Conservation (phyloP, 2,113 vertebrate species). For the Eulemur macaco region DNA sequence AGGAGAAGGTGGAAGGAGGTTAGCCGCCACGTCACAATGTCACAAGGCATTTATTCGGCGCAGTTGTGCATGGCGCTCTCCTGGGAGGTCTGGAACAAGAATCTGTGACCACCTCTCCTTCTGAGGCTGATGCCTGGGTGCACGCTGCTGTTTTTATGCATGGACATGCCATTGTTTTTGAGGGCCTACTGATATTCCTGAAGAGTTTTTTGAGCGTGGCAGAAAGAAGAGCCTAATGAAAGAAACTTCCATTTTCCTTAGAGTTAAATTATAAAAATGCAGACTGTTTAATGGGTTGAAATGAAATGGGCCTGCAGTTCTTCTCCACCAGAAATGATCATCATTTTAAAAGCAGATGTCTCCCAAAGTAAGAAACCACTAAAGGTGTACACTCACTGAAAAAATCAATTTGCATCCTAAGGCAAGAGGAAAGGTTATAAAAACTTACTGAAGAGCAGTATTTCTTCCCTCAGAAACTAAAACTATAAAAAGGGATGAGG, state of each 20-base stretch:
- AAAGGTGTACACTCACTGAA: background rate
- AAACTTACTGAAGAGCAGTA: constrained; percentile 3
- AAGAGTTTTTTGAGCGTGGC: background rate
- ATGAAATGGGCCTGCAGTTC: background rate
- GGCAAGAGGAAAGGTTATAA: constrained; percentile 33
- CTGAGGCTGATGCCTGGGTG: accelerated
- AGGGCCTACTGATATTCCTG: background rate
- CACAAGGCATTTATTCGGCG: background rate
- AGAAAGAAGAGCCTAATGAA: background rate
- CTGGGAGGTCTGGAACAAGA: background rate
- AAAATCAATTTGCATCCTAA: constrained; percentile 28
- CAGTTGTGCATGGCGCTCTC: background rate
- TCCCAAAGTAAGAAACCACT: background rate
- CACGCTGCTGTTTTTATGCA: background rate
- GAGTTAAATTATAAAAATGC: background rate
- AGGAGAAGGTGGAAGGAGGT: background rate
- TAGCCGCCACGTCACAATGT: too few relatives aligned
- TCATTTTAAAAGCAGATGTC: constrained; percentile 32
- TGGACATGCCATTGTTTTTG: background rate
- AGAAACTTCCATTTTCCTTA: background rate
- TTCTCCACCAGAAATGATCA: background rate
- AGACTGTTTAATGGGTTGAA: background rate
- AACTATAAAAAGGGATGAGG: constrained; percentile 42
- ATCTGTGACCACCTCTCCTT: background rate
- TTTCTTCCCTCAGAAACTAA: constrained; percentile 35